These are phyloP conservation scores for Ictidomys tridecemlineatus DNA, from an alignment of 2,113 vertebrate genomes.

Conservation along the genomic window DNA sequence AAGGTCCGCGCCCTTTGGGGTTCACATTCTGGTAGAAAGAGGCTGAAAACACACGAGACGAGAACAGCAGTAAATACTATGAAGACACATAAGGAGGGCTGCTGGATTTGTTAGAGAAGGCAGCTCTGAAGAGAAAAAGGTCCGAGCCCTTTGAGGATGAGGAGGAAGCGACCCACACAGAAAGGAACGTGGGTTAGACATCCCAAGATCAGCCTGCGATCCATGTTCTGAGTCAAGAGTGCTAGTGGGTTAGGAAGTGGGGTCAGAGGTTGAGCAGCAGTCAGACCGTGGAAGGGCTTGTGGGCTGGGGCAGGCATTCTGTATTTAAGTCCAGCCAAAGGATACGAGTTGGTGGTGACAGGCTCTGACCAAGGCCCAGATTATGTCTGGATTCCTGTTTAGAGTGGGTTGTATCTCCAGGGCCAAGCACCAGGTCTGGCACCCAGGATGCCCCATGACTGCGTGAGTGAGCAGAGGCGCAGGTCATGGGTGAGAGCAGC, in stretches of 20 bases:
- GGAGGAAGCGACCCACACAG: not conserved
- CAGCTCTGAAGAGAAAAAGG: not conserved
- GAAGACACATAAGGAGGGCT: no score
- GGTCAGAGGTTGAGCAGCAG: not conserved
- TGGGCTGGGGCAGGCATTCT: not conserved
- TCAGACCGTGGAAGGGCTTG: not conserved
- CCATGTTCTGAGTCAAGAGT: not conserved
- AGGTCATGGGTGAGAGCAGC: not conserved
- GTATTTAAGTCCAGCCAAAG: not conserved
- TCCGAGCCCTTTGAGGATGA: not conserved
- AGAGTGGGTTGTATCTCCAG: not conserved
- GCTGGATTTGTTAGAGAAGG: not conserved
- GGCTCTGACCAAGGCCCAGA: not conserved
- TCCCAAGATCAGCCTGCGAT: not conserved
- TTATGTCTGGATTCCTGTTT: no score
- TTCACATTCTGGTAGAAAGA: not conserved
- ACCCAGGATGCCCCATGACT: not conserved
- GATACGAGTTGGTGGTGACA: not conserved
- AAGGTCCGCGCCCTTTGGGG: not conserved
- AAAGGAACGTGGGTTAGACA: not conserved
- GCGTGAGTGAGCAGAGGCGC: not conserved
- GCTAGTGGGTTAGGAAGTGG: slow-evolving; percentile 42
- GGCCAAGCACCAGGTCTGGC: not conserved
- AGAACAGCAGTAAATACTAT: not conserved
- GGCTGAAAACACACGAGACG: not conserved